A percentile compares a stretch with the other conserved stretches of the same genome.
These are phyloP conservation scores for Megalurothrips usitatus DNA, from an alignment of 2,888 invertebrate genomes.

Conservation along the genomic window DNA sequence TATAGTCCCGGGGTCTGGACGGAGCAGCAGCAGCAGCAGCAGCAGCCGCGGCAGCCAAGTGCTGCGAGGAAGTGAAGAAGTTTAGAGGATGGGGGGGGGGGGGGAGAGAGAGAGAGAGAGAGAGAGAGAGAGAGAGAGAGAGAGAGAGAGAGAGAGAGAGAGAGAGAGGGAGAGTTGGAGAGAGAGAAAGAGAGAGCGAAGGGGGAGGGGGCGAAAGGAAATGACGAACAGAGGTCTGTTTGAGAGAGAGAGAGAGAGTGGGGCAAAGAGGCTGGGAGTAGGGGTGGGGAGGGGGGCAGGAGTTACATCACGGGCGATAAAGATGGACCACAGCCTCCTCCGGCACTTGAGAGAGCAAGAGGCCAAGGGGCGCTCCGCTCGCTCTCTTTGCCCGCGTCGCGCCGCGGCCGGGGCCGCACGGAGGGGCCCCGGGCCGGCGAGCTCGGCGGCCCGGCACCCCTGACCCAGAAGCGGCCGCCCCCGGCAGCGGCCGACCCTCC, in stretches of 20 bases:
- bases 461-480: no score
- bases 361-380: no score
- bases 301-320: conserved; percentile 5
- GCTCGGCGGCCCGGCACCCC: no score
- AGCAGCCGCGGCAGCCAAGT: neutral
- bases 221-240: conserved; percentile 5
- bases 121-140: neutral
- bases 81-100: neutral
- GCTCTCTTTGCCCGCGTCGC: no score
- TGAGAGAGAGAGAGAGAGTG: neutral
- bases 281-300: neutral
- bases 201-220: neutral
- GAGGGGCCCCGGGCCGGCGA: no score
- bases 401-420: no score
- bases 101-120: neutral
- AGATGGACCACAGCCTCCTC: conserved; percentile 5
- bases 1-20: neutral
- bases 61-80: neutral
- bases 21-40: neutral
- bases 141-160: neutral
- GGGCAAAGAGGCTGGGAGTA: neutral
- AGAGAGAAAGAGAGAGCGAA: neutral
- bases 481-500: no score
- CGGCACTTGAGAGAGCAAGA: neutral
- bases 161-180: neutral